Base-by-base conservation (phyloP, 2,113 vertebrate genomes). In the Eptesicus fuscus region DNA sequence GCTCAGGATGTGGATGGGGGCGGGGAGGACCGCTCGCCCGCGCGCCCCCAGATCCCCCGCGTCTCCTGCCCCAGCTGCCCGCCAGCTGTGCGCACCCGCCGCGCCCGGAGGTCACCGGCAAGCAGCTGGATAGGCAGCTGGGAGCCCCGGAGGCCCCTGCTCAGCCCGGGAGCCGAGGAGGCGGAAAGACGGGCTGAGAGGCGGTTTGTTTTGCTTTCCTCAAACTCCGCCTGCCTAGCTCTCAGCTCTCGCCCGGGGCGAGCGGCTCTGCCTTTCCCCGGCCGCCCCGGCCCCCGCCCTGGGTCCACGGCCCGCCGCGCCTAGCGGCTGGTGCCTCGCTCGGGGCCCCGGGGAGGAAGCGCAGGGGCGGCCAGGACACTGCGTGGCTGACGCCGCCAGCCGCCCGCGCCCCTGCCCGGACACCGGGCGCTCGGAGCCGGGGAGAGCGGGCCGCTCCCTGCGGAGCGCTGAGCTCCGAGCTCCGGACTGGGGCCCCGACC, bases 351-450 rank as follows among this genome's bases (percentile, higher is more conserved):
- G 40, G 61, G 61, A 95, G 88, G 56, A 84, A 85, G 44, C 83
- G 77, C 80, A 91, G 51, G 88, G 93, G 96, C 35, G 78, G 97
- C 97, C 97, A 95, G 96, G 96, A 89, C 96, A 96, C 97, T 96
- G 96, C 97, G 97, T 94, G 90, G 96, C 94, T 88, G 95, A 92
- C 79, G 49, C 76, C 88, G 7, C 23, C 69, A 69, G 86, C 78
- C 12, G 28, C 77, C 23, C 78, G 83, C 74, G 59, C 42, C 67
- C 23, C 86, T 65, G 56, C 47, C 82, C 7, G 1, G 79, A 78
- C 76, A 40, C 53, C 49, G 4, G 65, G 32, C 70, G 23, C 86
- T 22, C 79, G 4, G 63, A 84, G 77, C 71, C 2, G 4, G 32
- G 56, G 32, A 63, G 51, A 90, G 44, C 37, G 37, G 37, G 53